Percentiles rank a stretch among this genome's conserved stretches.
Conservation (phyloP, 2,888 invertebrate genomes). For the Epistrophe grossulariae region DNA sequence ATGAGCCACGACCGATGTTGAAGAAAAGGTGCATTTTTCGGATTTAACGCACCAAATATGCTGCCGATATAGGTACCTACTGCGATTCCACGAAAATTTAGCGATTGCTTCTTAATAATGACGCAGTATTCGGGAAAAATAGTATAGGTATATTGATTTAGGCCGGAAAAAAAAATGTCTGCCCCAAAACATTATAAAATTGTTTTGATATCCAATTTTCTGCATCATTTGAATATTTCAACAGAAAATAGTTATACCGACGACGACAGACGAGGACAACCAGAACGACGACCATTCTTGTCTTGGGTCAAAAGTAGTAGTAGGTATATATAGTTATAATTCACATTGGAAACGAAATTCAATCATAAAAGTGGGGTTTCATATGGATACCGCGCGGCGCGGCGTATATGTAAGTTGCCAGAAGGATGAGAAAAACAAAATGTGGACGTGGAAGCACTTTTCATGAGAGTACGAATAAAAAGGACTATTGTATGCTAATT, state of each 20-base stretch:
- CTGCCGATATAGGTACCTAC: not conserved
- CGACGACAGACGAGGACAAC: not conserved
- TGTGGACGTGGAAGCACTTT: constrained; percentile 28
- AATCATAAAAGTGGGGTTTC: constrained; percentile 71
- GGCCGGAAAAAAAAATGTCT: constrained; percentile 37
- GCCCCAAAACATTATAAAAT: constrained; percentile 22
- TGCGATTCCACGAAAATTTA: constrained; percentile 69
- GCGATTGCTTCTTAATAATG: constrained; percentile 58
- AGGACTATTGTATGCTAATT: constrained; percentile 75
- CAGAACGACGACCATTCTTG: not conserved
- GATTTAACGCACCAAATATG: constrained; percentile 56
- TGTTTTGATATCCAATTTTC: constrained; percentile 61
- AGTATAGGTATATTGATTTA: constrained; percentile 36
- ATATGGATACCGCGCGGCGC: not conserved
- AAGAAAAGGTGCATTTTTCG: constrained; percentile 54
- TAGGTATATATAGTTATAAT: constrained; percentile 29
- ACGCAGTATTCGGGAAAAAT: constrained; percentile 42
- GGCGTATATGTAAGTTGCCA: constrained; percentile 19
- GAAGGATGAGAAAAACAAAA: constrained; percentile 25
- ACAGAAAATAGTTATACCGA: constrained; percentile 47
- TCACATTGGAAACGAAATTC: constrained; percentile 58
- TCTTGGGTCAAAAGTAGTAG: constrained; percentile 53
- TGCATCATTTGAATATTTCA: constrained; percentile 73
- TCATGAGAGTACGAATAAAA: constrained; percentile 24
- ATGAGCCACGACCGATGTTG: constrained; percentile 42